Evolutionary conservation across 2,113 vertebrate genomes (phyloP).

Genomic region (Saccopteryx leptura): DNA sequence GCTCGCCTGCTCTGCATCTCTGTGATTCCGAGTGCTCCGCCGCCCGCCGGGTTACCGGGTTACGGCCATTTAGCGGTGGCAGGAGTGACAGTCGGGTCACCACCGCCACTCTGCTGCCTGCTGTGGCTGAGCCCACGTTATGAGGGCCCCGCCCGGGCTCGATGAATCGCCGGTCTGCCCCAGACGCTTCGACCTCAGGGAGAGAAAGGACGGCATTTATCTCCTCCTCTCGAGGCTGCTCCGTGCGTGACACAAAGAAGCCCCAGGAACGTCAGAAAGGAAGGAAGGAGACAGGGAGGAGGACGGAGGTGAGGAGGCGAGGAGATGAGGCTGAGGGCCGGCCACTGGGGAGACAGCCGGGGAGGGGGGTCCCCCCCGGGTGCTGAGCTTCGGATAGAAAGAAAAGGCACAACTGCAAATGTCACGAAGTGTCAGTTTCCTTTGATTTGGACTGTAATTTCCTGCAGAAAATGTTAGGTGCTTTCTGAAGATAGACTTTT

Average conservation of each 20-base stretch:
- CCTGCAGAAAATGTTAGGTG: background rate
- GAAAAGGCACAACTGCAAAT: background rate
- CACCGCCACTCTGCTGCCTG: no score
- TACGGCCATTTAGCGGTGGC: no score
- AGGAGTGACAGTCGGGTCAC: rapidly evolving
- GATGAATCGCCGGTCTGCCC: background rate
- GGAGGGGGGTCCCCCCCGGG: background rate
- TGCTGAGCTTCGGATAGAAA: background rate
- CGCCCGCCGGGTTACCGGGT: no score
- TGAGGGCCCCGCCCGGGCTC: no score
- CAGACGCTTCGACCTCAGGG: background rate
- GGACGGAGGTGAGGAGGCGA: background rate
- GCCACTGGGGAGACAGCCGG: no score
- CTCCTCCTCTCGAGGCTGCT: background rate
- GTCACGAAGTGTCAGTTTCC: background rate
- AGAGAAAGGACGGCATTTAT: background rate
- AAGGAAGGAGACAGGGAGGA: background rate
- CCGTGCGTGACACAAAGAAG: rapidly evolving
- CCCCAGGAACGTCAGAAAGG: background rate
- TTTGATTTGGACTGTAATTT: constrained; percentile 12
- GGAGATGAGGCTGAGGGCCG: no score
- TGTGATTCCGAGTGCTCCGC: background rate
- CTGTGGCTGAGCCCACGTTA: background rate
- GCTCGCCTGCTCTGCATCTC: background rate
- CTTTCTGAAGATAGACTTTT: background rate